Base-by-base conservation (phyloP, 2,888 invertebrate species). In the Epinotia nisella region DNA sequence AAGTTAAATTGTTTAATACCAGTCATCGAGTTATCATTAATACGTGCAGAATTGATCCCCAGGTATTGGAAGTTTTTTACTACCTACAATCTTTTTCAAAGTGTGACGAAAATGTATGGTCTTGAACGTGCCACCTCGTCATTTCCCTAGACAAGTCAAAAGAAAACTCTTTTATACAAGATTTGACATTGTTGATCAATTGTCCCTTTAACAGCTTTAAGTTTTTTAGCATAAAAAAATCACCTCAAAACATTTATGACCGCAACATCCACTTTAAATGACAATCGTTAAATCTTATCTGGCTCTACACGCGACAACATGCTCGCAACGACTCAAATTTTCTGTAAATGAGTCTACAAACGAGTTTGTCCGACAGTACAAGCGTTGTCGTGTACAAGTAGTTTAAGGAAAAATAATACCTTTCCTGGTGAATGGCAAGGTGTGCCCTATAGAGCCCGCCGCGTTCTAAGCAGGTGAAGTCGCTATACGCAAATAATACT, bases 271-370 rank as follows among this genome's bases (percentile, higher is more conserved):
- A 69, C 62, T 69, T 64, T 56, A 73, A 68, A 61, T 24, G 69
- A 64, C 73, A 64, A 68, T 73, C 62, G 68, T 69, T 73, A 73
- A 73, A 73, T 73, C 73, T 73, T 73, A 73, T 73, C 73, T 68
- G 53, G 45, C 21, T 21, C 58, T 58, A 66, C 71, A 69, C 68
- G 68, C 73, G 64, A 69, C 55, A 45, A 60, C 68, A 68, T 64
- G 68, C 62, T 53, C 68, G 19, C 29, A 69, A 68, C 58, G 62
- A 41, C 73, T 72, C 56, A 51, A 69, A 67, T 69, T 59, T 56
- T 73, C 73, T 64, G 68, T 64, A 69, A 73, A 64, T 62, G 56
- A 58, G 39, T 61, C 67, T 62, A 66, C 65, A 71, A 71, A 71
- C 67, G 21, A 64, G 58, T 62, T 64, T 35, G 39, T n/a, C 68